A percentile compares a stretch with the other conserved stretches of the same genome.
Evolutionary conservation across 2,888 invertebrate genomes (phyloP).

Genomic region (Oeneis ivallda): DNA sequence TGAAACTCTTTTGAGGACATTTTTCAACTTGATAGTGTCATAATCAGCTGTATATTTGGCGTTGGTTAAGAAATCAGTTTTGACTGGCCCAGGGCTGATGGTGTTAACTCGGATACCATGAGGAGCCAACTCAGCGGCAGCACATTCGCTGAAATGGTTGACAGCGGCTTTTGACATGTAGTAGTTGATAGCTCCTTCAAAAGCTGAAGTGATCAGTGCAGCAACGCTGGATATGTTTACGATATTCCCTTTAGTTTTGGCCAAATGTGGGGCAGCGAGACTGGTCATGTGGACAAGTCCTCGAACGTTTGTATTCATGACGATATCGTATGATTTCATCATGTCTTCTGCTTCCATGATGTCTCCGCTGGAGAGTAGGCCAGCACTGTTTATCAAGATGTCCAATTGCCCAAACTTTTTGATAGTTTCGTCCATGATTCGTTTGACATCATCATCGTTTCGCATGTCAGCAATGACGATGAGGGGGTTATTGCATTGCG

Average conservation of each 20-base stretch:
- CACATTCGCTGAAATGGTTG: slow-evolving; percentile 86
- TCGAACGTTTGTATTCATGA: slow-evolving; percentile 52
- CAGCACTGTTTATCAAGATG: slow-evolving; percentile 48
- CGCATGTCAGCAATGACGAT: slow-evolving; percentile 43
- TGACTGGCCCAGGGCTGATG: slow-evolving; percentile 88
- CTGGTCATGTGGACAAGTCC: slow-evolving; percentile 46
- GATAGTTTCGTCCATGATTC: slow-evolving; percentile 39
- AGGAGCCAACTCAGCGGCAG: slow-evolving; percentile 83
- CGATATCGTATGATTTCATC: slow-evolving; percentile 46
- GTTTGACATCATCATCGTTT: slow-evolving; percentile 39
- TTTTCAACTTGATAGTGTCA: slow-evolving; percentile 43
- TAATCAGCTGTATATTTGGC: slow-evolving; percentile 47
- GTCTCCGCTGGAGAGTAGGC: slow-evolving; percentile 27
- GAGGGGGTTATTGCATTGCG: slow-evolving; percentile 31
- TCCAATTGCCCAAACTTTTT: slow-evolving; percentile 44
- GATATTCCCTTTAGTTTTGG: slow-evolving; percentile 52
- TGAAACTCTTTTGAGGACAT: slow-evolving; percentile 44
- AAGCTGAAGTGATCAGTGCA: slow-evolving; percentile 14
- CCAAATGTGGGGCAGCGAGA: slow-evolving; percentile 47
- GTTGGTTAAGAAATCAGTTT: slow-evolving; percentile 44
- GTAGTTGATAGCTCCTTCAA: slow-evolving; percentile 61
- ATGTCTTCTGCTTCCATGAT: slow-evolving; percentile 38
- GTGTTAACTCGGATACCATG: slow-evolving; percentile 84
- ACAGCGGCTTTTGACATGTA: slow-evolving; percentile 87
- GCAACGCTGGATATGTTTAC: slow-evolving; percentile 52